Evolutionary conservation across 2,797 vertebrate species (phyloP).

Genomic region (Buceros bicornis): DNA sequence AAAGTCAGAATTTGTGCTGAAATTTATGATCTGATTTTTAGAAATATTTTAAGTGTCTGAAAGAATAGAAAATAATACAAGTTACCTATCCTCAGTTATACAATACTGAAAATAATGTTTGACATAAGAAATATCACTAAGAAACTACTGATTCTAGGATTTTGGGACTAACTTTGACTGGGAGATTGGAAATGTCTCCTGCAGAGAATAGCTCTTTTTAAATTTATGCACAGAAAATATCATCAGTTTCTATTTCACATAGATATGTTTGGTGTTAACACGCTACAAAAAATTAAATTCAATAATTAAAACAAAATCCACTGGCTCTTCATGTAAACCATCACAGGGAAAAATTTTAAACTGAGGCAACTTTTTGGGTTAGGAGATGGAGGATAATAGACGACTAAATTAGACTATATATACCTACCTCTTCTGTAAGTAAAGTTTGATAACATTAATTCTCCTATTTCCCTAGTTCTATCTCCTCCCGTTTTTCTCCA

Average conservation of each 20-base stretch:
- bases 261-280: background rate
- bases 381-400: background rate
- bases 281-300: background rate
- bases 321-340: background rate
- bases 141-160: background rate
- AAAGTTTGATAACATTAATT: constrained; percentile 34
- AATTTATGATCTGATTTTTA: background rate
- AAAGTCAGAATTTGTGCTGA: background rate
- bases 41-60: background rate
- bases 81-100: background rate
- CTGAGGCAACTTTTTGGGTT: background rate
- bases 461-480: background rate
- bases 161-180: background rate
- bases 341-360: background rate
- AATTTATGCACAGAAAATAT: background rate
- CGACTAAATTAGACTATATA: background rate
- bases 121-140: background rate
- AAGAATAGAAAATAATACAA: background rate
- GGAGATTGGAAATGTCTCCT: background rate
- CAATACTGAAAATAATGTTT: background rate
- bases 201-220: background rate
- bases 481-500: background rate
- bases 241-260: background rate
- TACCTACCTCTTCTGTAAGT: background rate
- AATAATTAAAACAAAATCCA: background rate